phyloP scores from a whole-genome alignment of 2,888 invertebrate species.

The Thysanoteuthis rhombus region DNA sequence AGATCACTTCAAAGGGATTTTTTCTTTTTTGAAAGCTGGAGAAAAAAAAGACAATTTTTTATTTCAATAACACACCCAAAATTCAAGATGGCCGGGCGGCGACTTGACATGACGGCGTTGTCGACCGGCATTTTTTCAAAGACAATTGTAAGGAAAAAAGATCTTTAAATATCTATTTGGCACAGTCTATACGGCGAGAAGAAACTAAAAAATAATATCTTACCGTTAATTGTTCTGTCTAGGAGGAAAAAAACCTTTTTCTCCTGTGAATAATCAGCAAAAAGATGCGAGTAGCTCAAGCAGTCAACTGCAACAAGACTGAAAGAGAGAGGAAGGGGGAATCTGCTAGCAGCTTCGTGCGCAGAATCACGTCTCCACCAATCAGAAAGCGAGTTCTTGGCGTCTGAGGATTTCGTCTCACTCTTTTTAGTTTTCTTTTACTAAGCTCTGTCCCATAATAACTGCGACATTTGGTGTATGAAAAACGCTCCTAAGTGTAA shows the following conservation, averaged over 20 bases:
- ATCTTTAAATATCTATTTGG: neutral
- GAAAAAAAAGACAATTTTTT: neutral
- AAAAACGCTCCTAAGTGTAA: no score
- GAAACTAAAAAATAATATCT: neutral
- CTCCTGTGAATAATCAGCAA: no score
- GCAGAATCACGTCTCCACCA: neutral
- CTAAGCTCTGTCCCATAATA: no score
- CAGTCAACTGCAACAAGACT: no score
- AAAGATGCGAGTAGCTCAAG: no score
- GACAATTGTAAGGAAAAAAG: neutral
- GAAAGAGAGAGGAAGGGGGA: neutral
- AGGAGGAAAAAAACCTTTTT: neutral
- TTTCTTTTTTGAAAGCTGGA: neutral
- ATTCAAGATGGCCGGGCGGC: neutral
- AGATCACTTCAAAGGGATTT: neutral
- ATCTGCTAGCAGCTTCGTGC: neutral
- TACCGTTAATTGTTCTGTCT: neutral
- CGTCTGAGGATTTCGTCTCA: neutral
- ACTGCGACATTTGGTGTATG: no score
- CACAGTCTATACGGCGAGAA: neutral
- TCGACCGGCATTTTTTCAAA: neutral
- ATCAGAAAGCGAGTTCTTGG: neutral
- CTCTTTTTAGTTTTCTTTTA: no score
- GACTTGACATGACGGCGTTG: neutral
- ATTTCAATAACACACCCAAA: neutral